Evolutionary conservation across 1,140 invertebrate species (phyloP), one percentile per base, ranked within the genome.

Genomic region (Mactra quadrangularis): DNA sequence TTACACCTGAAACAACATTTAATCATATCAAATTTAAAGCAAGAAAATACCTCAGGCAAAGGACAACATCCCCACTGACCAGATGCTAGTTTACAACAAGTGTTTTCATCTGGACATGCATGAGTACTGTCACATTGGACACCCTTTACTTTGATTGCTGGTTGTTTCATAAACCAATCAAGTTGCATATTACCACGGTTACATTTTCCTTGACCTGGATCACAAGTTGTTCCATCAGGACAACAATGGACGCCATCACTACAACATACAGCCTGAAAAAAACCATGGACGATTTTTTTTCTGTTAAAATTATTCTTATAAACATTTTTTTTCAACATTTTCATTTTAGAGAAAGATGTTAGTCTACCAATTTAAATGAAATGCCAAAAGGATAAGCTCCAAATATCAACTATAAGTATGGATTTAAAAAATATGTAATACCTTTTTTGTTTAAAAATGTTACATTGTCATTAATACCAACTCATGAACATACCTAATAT

Each of bases 61-160:
- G 87, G 87, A 75, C 88, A 89, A 45, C 93, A 93, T 50, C 92
- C 92, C 57, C 82, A 93, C 11, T 86, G 47, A 9, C 87, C 91
- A 59, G 66, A 60, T 3, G 29, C 62, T 19, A 92, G 38, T 59
- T 87, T 84, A 85, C 93, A 93, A 81, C 93, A 93, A 22, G 93
- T 93, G 31, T 86, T 85, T 15, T 83, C 86, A 84, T 85, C 79
- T 6, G 92, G 92, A 83, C 93, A 93, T 50, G 89, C 83, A 71
- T 55, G 52, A 47, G 74, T 64, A n/a, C 29, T 71, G 83, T 47
- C 57, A 53, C 45, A 60, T 25, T 53, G 11, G 13, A 62, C 57
- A n/a, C 6, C 31, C 33, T 45, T 57, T 25, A 64, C 25, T 25
- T 31, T 13, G 25, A 2, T 75, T 17, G 87, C 85, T 47, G 78